phyloP scores from a whole-genome alignment of 2,113 vertebrate genomes.

The Anser brachyrhynchus region DNA sequence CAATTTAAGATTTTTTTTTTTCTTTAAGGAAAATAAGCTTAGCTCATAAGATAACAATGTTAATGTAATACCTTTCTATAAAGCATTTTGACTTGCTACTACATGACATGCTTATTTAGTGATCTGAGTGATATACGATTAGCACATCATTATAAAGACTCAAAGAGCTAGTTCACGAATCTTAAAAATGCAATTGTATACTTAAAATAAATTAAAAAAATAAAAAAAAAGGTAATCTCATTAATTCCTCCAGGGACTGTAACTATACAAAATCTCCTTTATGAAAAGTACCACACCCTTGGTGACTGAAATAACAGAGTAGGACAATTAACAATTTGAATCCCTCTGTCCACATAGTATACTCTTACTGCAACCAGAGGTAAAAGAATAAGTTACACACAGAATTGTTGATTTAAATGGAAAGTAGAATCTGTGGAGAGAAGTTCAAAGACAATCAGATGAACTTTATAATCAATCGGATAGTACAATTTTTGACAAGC shows the following conservation, averaged over 20 bases:
- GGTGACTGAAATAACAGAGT: not conserved
- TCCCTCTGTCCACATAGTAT: not conserved
- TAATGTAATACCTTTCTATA: not conserved
- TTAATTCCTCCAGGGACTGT: not conserved
- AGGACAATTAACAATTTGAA: not conserved
- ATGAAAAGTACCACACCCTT: not conserved
- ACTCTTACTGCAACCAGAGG: not conserved
- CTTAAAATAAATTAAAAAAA: not conserved
- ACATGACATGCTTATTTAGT: not conserved
- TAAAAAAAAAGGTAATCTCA: not conserved
- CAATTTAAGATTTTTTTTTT: not conserved
- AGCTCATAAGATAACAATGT: not conserved
- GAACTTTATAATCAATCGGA: not conserved
- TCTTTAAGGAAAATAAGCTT: not conserved
- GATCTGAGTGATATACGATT: not conserved
- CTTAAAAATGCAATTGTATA: not conserved
- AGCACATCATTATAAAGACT: not conserved
- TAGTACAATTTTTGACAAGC: not conserved
- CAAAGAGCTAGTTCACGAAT: not conserved
- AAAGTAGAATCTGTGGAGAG: not conserved
- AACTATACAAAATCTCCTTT: not conserved
- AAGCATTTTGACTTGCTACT: not conserved
- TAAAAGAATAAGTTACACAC: not conserved
- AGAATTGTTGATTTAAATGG: not conserved
- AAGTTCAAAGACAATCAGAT: not conserved